A percentile compares a stretch with the other conserved stretches of the same genome.
phyloP scores from a whole-genome alignment of 2,113 vertebrate genomes.

The Notarius lentiginosus region DNA sequence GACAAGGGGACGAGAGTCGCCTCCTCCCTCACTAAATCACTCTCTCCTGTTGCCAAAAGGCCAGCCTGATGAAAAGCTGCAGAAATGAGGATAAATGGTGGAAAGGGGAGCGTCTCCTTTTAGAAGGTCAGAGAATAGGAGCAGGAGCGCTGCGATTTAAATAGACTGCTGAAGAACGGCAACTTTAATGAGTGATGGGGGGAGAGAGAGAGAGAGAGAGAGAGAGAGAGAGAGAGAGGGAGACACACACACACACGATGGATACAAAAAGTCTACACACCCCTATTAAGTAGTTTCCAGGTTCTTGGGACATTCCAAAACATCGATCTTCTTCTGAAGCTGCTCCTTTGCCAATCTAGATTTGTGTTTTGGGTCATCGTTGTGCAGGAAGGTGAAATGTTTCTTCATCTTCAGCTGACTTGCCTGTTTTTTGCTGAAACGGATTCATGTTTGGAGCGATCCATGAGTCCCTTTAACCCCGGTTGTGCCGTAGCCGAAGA shows the following conservation, averaged over 20 bases:
- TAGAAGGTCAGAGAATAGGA: constrained; percentile 39
- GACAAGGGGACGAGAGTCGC: constrained; percentile 2
- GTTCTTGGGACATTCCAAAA: background rate
- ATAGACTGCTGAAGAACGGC: constrained; percentile 1
- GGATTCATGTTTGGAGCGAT: no score
- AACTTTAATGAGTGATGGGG: background rate
- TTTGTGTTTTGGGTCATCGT: no score
- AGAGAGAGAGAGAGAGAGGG: background rate
- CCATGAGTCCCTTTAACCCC: no score
- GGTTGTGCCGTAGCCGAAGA: no score
- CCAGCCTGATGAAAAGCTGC: background rate
- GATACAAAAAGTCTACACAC: background rate
- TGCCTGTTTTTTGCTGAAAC: no score
- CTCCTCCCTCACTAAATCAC: constrained; percentile 5
- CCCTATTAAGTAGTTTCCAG: background rate
- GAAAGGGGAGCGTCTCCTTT: constrained; percentile 37
- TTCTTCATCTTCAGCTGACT: no score
- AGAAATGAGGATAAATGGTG: constrained; percentile 19
- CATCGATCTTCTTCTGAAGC: no score
- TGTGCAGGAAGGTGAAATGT: no score
- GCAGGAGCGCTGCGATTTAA: constrained; percentile 18
- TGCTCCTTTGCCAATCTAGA: no score
- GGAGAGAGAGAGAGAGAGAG: background rate
- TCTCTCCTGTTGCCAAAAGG: constrained; percentile 12
- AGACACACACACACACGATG: background rate